Percentiles rank a stretch among this genome's conserved stretches.
Conservation (phyloP, 2,797 vertebrate genomes). For the Mycteria americana region DNA sequence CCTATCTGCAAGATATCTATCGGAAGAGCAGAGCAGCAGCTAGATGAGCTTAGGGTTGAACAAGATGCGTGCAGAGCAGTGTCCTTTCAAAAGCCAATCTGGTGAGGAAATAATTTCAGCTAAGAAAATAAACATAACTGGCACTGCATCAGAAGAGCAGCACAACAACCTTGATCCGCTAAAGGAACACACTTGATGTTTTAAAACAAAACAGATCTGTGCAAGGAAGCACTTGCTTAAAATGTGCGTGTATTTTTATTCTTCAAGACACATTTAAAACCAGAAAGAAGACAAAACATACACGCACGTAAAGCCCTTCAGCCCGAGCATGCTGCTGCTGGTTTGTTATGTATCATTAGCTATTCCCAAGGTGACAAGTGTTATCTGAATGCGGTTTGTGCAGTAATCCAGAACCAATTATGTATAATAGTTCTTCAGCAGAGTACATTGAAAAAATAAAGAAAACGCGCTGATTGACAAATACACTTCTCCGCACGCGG, state of each 20-base stretch:
- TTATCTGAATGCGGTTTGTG: neutral
- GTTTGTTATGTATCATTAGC: neutral
- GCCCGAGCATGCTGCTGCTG: neutral
- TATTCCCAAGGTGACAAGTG: constrained; percentile 28
- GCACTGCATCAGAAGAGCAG: constrained; percentile 18
- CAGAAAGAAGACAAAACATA: constrained; percentile 7
- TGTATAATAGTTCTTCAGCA: neutral
- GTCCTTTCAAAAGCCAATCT: constrained; percentile 37
- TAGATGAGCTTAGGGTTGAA: neutral
- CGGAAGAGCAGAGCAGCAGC: neutral
- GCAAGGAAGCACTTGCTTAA: neutral
- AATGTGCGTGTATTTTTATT: neutral
- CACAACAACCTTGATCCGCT: neutral
- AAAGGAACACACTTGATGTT: neutral
- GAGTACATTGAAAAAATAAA: neutral
- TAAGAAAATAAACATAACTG: constrained; percentile 40
- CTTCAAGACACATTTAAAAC: neutral
- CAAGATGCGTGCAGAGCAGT: neutral
- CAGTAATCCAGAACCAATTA: constrained; percentile 57
- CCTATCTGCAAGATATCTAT: neutral
- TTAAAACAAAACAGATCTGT: constrained; percentile 21
- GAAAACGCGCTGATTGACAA: neutral
- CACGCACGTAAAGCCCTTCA: neutral
- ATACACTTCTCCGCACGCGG: neutral
- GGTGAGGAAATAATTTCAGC: constrained; percentile 45